Base-by-base conservation (phyloP, 1,140 invertebrate genomes). In the Drosophila lacteicornis region DNA sequence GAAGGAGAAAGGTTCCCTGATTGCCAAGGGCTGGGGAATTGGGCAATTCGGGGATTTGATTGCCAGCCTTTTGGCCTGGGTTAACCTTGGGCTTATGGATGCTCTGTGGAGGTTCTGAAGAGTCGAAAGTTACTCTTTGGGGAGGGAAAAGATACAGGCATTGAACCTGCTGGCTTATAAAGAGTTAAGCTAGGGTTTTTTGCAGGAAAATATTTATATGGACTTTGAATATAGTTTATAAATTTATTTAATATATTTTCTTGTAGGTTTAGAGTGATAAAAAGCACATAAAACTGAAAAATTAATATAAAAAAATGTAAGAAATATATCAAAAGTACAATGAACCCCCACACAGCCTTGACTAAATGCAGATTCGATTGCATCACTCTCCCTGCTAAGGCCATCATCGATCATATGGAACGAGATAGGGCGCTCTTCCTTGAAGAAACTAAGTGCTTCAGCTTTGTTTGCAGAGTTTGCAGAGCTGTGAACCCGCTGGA, bases 391-490 rank as follows among this genome's bases (percentile, higher is more conserved):
- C 11, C 1, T 7, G 25, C 30, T 25, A 67, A 38, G 43, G 42
- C 40, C 63, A 70, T 47, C 63, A 70, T 69, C 25, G 67, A 70
- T 68, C 63, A 69, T 55, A 36, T 55, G 67, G 49, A 70, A 56
- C 47, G 40, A 55, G 46, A 55, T 46, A 55, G 47, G 15, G 2
- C n/a, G 22, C 62, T 45, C 67, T 70, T 70, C 67, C 63, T 56
- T 55, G 63, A 25, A 68, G 36, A 43, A 55, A 67, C 19, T 70
- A 38, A 68, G 36, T 27, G 67, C 15, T 15, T 25, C 17, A 51
- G 38, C 67, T 63, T 67, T 67, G 65, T 66, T 63, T 30, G 59
- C 30, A 63, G 33, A 67, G 33, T 33, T 49, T 40, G 38, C 22
- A 55, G 25, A 63, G 25, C 27, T 51, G 27, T 45, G 61, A 67